Evolutionary conservation across 2,888 invertebrate genomes (phyloP).

Genomic region (Mythimna vitellina): DNA sequence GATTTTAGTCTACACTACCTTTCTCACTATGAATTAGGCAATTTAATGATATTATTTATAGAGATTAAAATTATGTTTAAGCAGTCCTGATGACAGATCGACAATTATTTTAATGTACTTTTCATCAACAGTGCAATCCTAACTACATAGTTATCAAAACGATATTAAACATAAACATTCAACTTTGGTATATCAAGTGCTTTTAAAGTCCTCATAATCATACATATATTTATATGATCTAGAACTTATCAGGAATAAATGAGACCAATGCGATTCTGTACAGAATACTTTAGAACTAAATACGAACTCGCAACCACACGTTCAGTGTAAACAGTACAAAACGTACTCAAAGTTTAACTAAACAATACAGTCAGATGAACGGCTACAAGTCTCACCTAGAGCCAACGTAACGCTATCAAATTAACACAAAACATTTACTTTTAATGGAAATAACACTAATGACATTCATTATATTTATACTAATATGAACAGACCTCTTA

Average conservation of each 20-base stretch:
- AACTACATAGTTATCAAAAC: conserved; percentile 67
- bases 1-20: conserved; percentile 87
- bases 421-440: conserved; percentile 81
- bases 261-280: conserved; percentile 74
- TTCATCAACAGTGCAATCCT: conserved; percentile 74
- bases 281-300: conserved; percentile 64
- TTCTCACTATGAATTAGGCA: conserved; percentile 88
- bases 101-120: conserved; percentile 71
- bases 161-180: conserved; percentile 69
- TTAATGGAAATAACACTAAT: conserved; percentile 84
- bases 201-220: conserved; percentile 71
- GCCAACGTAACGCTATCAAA: conserved; percentile 80
- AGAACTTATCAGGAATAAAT: conserved; percentile 87
- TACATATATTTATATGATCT: conserved; percentile 90
- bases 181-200: conserved; percentile 69
- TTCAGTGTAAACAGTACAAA: conserved; percentile 71
- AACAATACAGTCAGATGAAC: conserved; percentile 65
- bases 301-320: conserved; percentile 62
- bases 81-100: conserved; percentile 79
- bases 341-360: conserved; percentile 68
- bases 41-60: conserved; percentile 84
- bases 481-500: conserved; percentile 81
- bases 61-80: conserved; percentile 82
- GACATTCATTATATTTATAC: conserved; percentile 83
- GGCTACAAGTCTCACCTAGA: conserved; percentile 75